phyloP scores from a whole-genome alignment of 1,140 invertebrate genomes.

The Zeugodacus cucurbitae region DNA sequence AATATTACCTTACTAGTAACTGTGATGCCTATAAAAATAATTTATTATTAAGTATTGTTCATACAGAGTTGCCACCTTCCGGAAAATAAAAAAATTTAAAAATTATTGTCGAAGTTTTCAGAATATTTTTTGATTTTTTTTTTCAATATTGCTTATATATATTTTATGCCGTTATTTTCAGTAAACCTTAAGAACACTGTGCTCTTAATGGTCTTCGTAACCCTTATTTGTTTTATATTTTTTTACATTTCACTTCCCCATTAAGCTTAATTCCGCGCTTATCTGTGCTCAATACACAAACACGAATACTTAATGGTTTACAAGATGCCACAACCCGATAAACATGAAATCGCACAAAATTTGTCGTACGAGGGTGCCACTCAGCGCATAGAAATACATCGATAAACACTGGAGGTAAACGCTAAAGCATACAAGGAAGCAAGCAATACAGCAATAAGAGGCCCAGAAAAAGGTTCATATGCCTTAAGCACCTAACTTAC shows the following conservation, averaged over 20 bases:
- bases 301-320: not conserved
- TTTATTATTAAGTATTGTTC: too few species aligned
- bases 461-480: not conserved
- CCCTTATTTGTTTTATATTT: not conserved
- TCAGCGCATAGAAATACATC: not conserved
- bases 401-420: not conserved
- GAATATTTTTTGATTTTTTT: too few species aligned
- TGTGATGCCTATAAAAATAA: too few species aligned
- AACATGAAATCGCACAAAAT: slow-evolving; percentile 6
- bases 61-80: too few species aligned
- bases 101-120: too few species aligned
- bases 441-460: not conserved
- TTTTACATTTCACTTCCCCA: not conserved
- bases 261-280: not conserved
- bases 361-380: not conserved
- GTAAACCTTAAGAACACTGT: not conserved
- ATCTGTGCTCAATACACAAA: not conserved
- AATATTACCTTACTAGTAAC: too few species aligned
- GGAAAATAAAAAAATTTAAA: too few species aligned
- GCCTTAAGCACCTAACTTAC: not conserved
- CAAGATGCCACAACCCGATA: not conserved
- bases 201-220: not conserved
- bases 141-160: too few species aligned
- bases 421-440: not conserved
- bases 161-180: too few species aligned